Base-by-base conservation (phyloP, 2,113 vertebrate species). In the Dromaius novaehollandiae region DNA sequence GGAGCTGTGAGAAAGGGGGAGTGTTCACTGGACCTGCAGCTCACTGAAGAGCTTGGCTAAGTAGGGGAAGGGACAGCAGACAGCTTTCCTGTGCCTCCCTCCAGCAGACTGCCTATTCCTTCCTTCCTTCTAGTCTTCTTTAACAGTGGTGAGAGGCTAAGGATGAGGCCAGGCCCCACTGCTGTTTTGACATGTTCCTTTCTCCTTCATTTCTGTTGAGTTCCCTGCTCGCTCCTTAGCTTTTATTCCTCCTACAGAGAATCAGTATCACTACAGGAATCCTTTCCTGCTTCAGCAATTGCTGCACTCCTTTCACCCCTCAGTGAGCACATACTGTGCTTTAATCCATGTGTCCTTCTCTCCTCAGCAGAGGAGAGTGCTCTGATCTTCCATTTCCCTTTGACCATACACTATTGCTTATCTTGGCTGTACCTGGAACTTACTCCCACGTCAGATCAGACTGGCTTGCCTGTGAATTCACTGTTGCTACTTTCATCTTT, bases 71-170 rank as follows among this genome's bases (percentile, higher is more conserved):
- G 36, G 40, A 81, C 44, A 46, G 60, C 78, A 93, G 78, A 21
- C 78, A 88, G 44, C 48, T 91, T 92, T 92, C 36, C 60, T 82
- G 89, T 88, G 78, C 82, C 60, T 96, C 34, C 84, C 58, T 90
- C 40, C 66, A 63, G 70, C 60, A 94, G 58, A 13, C 65, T 89
- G 83, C 92, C 61, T 42, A 63, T 95, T 91, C 95, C 89, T 94
- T 92, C 85, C 88, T 91, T 70, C 63, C 76, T 95, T 78, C 58
- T 88, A 22, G 4, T 75, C 42, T 89, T 82, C 42, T 63, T 40
- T 44, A 88, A 51, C 24, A 34, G 63, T 61, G 25, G n/a, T 28
- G 9, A 46, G 44, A 88, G 68, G 28, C 82, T 94, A 48, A 65
- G 85, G 53, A 82, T 53, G 78, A 91, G 63, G 48, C 85, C 48